Conservation (phyloP, 2,113 vertebrate species). For the Ardeotis arabs region DNA sequence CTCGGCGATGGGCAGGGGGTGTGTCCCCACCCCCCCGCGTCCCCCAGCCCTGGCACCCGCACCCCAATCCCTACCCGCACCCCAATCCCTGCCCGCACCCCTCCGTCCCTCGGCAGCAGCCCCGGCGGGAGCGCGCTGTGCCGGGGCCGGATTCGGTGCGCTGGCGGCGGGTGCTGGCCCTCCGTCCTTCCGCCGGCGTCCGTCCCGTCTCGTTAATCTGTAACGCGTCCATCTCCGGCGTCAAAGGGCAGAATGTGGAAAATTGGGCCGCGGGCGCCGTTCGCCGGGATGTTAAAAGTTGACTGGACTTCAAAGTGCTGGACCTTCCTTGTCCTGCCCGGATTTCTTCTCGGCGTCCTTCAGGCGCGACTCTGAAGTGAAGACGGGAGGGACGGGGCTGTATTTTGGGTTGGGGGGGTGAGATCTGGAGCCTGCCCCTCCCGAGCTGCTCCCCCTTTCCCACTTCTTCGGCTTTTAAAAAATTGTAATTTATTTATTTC, state of each 20-base stretch:
- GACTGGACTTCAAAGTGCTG: constrained; percentile 54
- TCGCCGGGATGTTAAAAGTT: not conserved
- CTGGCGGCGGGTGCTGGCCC: not conserved
- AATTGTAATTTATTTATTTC: not conserved
- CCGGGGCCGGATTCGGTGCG: not conserved
- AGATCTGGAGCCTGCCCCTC: accelerated
- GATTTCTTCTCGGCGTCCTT: not conserved
- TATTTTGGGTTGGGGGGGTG: not conserved
- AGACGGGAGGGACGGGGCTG: not conserved
- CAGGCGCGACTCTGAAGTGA: accelerated
- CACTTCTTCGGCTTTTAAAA: not conserved
- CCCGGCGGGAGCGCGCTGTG: not conserved
- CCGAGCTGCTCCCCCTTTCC: not conserved
- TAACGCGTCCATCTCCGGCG: not conserved
- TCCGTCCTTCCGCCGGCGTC: no score
- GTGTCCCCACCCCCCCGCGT: not conserved
- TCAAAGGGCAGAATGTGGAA: constrained; percentile 39
- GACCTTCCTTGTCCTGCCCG: not conserved
- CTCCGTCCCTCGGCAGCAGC: not conserved
- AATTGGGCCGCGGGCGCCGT: not conserved
- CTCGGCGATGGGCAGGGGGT: not conserved
- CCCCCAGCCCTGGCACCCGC: not conserved
- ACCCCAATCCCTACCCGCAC: not conserved
- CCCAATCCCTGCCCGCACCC: accelerated
- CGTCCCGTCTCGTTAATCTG: constrained; percentile 16